Evolutionary conservation across 2,888 invertebrate genomes (phyloP), one percentile per base, ranked within the genome.

Genomic region (Drosophila algonquin): DNA sequence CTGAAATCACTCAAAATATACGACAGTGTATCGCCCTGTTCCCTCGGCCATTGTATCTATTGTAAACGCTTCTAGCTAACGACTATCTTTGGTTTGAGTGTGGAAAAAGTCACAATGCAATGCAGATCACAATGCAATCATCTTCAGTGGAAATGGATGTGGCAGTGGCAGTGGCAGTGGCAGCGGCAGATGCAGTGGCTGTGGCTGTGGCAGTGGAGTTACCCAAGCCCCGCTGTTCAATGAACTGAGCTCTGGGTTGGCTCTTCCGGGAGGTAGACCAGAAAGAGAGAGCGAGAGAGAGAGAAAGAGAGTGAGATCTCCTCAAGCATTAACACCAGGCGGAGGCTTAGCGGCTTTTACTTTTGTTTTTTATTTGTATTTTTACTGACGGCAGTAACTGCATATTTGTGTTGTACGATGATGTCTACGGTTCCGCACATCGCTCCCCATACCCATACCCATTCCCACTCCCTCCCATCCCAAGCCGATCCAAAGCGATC

Each of bases 311-410:
- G 68, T 63, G 62, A 77, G 71, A 62, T 74, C 74, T 63, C 64
- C 73, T 62, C 56, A 73, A 73, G 75, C 82, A 83, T 86, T 80
- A 85, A 77, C 80, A 81, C 79, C 63, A 86, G 72, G 73, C 55
- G 32, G 27, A 48, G 50, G 32, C 54, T 79, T 80, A 77, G 81
- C 86, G 83, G 83, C 83, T 86, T 86, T 86, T 83, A 83, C 83
- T 83, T 83, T 86, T 79, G 73, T 81, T 77, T 75, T 78, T 70
- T 70, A 53, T 68, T 55, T 61, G 56, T 18, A 45, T 62, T 64
- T 54, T 59, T 60, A 46, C 70, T n/a, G 40, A 6, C 40, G 40
- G 40, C 40, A 14, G 67, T 64, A 83, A 76, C 82, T 80, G 82
- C 80, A 82, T 85, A 80, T 75, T 81, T 85, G 81, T 73, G 58